These are phyloP conservation scores for Drosophila nigrodunni DNA, from an alignment of 1,140 invertebrate species.

Conservation along the genomic window DNA sequence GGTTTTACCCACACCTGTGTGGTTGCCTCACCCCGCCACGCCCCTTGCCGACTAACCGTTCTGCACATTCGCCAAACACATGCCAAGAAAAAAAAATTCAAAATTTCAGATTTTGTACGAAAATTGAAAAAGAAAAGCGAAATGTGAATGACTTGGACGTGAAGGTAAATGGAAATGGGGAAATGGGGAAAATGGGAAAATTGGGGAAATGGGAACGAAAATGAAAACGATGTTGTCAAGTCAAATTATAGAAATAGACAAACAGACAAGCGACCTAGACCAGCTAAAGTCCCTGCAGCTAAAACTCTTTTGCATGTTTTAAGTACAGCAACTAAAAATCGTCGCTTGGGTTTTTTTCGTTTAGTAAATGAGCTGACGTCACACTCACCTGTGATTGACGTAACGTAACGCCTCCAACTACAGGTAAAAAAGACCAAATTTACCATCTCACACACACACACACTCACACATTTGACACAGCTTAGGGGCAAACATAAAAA, in stretches of 20 bases:
- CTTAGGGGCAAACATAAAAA: conserved; percentile 14
- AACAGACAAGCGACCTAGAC: background rate
- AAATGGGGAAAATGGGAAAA: conserved; percentile 37
- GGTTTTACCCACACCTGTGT: conserved; percentile 62
- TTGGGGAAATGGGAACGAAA: conserved; percentile 37
- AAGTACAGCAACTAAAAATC: too few species aligned
- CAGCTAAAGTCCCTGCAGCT: too few species aligned
- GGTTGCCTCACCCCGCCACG: background rate
- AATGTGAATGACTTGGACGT: conserved; percentile 37
- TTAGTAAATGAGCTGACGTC: conserved; percentile 57
- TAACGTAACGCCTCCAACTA: conserved; percentile 35
- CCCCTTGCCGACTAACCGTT: background rate
- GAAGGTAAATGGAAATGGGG: conserved; percentile 5
- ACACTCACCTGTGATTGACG: conserved; percentile 73
- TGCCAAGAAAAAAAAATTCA: conserved; percentile 57
- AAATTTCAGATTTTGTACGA: conserved; percentile 7
- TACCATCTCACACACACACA: background rate
- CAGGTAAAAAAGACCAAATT: conserved; percentile 15
- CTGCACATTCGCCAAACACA: conserved; percentile 2
- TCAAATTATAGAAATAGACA: conserved; percentile 52
- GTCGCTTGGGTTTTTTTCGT: background rate
- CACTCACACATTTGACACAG: background rate
- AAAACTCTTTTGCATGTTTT: too few species aligned
- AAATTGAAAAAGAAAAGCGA: conserved; percentile 42
- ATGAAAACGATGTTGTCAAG: conserved; percentile 56